A percentile compares a stretch with the other conserved stretches of the same genome.
Evolutionary conservation across 37 sponge, comb jelly and placozoan genomes (phyloP).

Genomic region (Diacarnus erythraeanus): DNA sequence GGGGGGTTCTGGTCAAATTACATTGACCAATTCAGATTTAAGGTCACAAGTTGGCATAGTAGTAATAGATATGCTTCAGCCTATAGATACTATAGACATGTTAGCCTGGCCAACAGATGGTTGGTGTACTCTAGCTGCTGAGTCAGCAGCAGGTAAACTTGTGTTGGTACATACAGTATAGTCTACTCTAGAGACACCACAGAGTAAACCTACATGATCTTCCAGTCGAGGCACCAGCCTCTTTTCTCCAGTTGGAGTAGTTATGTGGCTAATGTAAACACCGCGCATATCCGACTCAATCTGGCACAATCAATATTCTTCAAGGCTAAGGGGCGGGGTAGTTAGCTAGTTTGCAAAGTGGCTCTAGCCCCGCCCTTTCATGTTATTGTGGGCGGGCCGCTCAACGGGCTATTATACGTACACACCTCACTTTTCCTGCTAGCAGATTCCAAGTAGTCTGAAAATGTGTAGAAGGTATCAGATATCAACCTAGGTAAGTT

Average conservation of each 20-base stretch:
- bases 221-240: slow-evolving; percentile 53
- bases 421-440: too few relatives aligned
- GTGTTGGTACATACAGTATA: too few relatives aligned
- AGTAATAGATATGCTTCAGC: background rate
- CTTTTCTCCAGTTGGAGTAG: slow-evolving; percentile 45
- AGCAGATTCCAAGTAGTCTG: too few relatives aligned
- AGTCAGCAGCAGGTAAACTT: too few relatives aligned
- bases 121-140: too few relatives aligned
- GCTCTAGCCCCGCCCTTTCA: background rate
- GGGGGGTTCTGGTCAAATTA: background rate
- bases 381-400: background rate
- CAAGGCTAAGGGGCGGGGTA: background rate
- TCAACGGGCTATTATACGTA: too few relatives aligned
- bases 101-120: too few relatives aligned
- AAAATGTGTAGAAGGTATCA: too few relatives aligned
- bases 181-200: too few relatives aligned
- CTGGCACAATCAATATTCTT: background rate
- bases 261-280: slow-evolving; percentile 43
- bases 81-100: too few relatives aligned
- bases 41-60: background rate
- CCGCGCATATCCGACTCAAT: slow-evolving; percentile 44
- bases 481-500: too few relatives aligned
- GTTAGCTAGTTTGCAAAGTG: background rate
- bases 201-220: slow-evolving; percentile 62
- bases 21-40: too few relatives aligned